A percentile compares a stretch with the other conserved stretches of the same genome.
Conservation (phyloP, 1,140 invertebrate genomes). For the Solen grandis region DNA sequence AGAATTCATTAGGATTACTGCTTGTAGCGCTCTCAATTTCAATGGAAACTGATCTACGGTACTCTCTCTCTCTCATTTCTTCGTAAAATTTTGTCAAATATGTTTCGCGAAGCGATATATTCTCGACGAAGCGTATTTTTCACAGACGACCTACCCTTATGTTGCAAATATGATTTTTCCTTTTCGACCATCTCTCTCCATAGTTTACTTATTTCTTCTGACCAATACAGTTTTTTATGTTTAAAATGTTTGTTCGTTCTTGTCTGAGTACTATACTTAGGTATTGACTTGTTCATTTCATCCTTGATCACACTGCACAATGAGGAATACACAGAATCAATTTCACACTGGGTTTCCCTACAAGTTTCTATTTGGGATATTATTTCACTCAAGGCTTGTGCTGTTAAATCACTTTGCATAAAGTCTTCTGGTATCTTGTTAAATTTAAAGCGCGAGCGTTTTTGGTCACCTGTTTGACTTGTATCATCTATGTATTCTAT, state of each 20-base stretch:
- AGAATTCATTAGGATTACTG: constrained; percentile 30
- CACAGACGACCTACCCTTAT: background rate
- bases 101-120: constrained; percentile 23
- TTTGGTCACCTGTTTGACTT: background rate
- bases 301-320: background rate
- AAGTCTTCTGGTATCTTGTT: background rate
- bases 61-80: constrained; percentile 1
- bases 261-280: background rate
- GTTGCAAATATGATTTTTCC: constrained; percentile 14
- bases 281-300: background rate
- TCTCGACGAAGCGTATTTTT: background rate
- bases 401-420: background rate
- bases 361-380: background rate
- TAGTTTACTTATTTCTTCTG: background rate
- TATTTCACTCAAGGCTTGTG: background rate
- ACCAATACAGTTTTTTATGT: constrained; percentile 31
- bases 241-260: background rate
- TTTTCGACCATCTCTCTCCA: background rate
- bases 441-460: constrained; percentile 1
- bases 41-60: background rate
- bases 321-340: background rate
- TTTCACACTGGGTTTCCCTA: background rate
- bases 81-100: constrained; percentile 20
- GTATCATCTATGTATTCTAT: background rate
- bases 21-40: constrained; percentile 7